Evolutionary conservation across 2,888 invertebrate species (phyloP).

Genomic region (Toxonevra muliebris): DNA sequence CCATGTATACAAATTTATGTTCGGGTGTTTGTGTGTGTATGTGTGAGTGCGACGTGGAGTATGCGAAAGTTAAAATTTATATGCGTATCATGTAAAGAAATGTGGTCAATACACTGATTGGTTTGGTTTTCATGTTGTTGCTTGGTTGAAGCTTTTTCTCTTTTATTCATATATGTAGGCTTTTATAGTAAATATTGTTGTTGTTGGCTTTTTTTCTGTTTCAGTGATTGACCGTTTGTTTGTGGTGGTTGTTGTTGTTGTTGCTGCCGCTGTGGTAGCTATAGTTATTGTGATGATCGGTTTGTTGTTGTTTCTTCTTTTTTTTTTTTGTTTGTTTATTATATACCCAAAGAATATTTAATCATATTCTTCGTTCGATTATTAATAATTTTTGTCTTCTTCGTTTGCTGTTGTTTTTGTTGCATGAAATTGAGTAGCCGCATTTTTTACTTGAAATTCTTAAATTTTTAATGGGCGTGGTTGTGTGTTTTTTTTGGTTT

Average conservation of each 20-base stretch:
- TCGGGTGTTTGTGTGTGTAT: neutral
- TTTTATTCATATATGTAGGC: slow-evolving; percentile 11
- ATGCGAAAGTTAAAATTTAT: slow-evolving; percentile 20
- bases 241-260: slow-evolving; percentile 25
- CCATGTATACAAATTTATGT: neutral
- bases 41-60: neutral
- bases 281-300: slow-evolving; percentile 41
- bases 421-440: neutral
- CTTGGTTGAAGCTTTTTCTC: no score
- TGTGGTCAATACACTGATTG: slow-evolving; percentile 33
- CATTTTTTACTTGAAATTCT: slow-evolving; percentile 1
- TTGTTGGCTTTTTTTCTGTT: neutral
- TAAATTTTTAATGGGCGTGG: neutral
- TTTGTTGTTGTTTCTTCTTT: slow-evolving; percentile 13
- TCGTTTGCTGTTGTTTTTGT: no score
- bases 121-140: slow-evolving; percentile 22
- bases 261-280: slow-evolving; percentile 27
- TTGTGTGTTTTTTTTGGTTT: no score
- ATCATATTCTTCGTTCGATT: no score
- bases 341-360: no score
- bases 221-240: slow-evolving; percentile 14
- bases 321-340: neutral
- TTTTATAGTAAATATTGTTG: slow-evolving; percentile 14
- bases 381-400: no score
- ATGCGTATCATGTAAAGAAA: slow-evolving; percentile 26